Base-by-base conservation (phyloP, 2,797 vertebrate species). In the Dromococcyx pavoninus region DNA sequence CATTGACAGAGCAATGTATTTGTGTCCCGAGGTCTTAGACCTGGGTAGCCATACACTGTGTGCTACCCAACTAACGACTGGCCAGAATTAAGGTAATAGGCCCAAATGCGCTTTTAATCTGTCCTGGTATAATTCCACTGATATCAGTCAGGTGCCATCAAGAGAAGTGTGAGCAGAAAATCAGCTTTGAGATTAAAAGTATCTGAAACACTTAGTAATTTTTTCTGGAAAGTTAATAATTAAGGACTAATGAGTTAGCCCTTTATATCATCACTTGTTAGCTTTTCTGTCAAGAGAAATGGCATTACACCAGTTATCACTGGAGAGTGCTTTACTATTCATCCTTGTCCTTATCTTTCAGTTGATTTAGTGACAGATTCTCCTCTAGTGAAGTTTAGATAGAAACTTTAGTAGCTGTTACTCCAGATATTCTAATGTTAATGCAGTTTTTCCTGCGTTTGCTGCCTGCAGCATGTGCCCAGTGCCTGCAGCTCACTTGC, bases 401-500 rank as follows among this genome's bases (percentile, higher is more conserved):
- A 51, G 15, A 77, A 50, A 80, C 33, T 88, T 76, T 65, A 74
- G 8, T 58, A 75, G 23, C 41, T 85, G 27, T 87, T 90, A 61
- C 73, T 79, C 95, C 62, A 78, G 58, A 64, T 79, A 74, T 88
- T 96, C 41, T 48, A 84, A 72, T 85, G 50, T 61, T 19, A 44
- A 74, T 89, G 19, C 54, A 58, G 82, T 82, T 76, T 95, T 89
- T 78, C 41, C 13, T 95, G 46, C 57, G 17, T 53, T 64, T 7
- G 2, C 25, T 88, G 76, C 89, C 86, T 96, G 86, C 86, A 95
- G 69, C 91, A 32, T 91, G 64, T 56, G 41, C 88, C 84, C 69
- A 28, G 8, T 79, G 79, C 92, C 88, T 94, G 87, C 37, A 96
- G 89, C 95, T 80, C 85, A 66, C 94, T 95, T 81, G 17, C 71